Percentiles rank a stretch among this genome's conserved stretches.
phyloP scores from a whole-genome alignment of 2,888 invertebrate species.

The Laspeyria flexula region DNA sequence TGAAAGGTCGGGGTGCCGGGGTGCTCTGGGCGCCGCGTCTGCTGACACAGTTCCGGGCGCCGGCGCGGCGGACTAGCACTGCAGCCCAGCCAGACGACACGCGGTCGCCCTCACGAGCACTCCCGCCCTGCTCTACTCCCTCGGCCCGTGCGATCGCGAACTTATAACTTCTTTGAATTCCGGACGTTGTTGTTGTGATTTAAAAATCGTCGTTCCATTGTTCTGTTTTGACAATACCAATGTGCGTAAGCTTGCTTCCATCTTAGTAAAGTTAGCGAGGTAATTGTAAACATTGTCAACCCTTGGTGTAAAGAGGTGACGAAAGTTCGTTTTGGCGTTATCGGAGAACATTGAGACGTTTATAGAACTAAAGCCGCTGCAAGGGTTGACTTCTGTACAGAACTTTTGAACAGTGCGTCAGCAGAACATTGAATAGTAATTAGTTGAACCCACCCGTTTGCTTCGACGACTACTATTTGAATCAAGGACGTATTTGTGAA shows the following conservation, averaged over 20 bases:
- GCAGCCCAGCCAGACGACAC: constrained; percentile 81
- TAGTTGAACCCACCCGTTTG: constrained; percentile 22
- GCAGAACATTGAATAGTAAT: constrained; percentile 30
- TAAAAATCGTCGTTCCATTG: constrained; percentile 56
- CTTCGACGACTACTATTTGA: constrained; percentile 6
- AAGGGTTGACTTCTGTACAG: constrained; percentile 29
- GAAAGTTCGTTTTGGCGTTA: constrained; percentile 47
- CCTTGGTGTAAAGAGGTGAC: constrained; percentile 45
- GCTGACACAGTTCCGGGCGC: constrained; percentile 84
- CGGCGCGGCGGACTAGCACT: constrained; percentile 78
- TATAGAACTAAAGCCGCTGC: constrained; percentile 32
- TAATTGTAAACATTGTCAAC: constrained; percentile 63
- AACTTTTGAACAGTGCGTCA: constrained; percentile 33
- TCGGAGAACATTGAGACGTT: constrained; percentile 31
- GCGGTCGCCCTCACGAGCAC: constrained; percentile 74
- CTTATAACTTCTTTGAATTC: constrained; percentile 53
- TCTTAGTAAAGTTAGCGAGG: constrained; percentile 58
- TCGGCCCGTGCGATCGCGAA: constrained; percentile 45
- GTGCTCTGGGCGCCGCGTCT: constrained; percentile 72
- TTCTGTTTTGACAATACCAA: constrained; percentile 66
- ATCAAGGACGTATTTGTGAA: constrained; percentile 39
- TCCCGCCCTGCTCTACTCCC: constrained; percentile 58
- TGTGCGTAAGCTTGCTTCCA: constrained; percentile 69
- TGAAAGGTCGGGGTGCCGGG: constrained; percentile 68
- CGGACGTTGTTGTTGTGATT: constrained; percentile 38